A percentile compares a stretch with the other conserved stretches of the same genome.
Evolutionary conservation across 2,888 invertebrate species (phyloP).

Genomic region (Gnatocerus cornutus): DNA sequence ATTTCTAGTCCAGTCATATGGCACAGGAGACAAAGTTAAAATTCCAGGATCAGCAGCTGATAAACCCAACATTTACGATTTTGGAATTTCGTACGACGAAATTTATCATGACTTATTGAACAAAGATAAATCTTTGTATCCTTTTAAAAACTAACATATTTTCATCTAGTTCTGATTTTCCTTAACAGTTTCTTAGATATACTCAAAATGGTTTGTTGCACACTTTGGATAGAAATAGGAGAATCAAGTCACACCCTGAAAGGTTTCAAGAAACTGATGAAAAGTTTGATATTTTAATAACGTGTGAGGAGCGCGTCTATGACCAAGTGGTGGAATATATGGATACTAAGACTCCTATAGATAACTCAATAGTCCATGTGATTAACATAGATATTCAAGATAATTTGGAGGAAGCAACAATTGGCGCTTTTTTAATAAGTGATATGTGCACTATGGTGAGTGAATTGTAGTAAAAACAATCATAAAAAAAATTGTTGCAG

Average conservation of each 20-base stretch:
- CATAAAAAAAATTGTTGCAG: conserved; percentile 22
- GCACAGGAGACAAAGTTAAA: conserved; percentile 96
- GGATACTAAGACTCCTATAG: conserved; percentile 84
- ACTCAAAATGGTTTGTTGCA: conserved; percentile 98
- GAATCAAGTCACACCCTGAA: conserved; percentile 96
- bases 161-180: background rate
- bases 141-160: conserved; percentile 10
- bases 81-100: conserved; percentile 95
- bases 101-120: conserved; percentile 93
- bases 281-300: conserved; percentile 95
- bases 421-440: conserved; percentile 98
- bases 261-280: conserved; percentile 93
- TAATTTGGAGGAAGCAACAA: conserved; percentile 99
- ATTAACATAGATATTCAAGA: conserved; percentile 99
- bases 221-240: conserved; percentile 97
- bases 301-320: conserved; percentile 98
- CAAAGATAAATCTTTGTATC: conserved; percentile 91
- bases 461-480: background rate
- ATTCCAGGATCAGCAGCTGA: conserved; percentile 95
- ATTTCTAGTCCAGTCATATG: conserved; percentile 94
- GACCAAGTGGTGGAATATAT: conserved; percentile 98
- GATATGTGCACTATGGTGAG: conserved; percentile 88
- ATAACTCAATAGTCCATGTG: conserved; percentile 94
- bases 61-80: conserved; percentile 97
- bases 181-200: conserved; percentile 67